Evolutionary conservation across 1,140 invertebrate species (phyloP).

Genomic region (Andricus grossulariae): DNA sequence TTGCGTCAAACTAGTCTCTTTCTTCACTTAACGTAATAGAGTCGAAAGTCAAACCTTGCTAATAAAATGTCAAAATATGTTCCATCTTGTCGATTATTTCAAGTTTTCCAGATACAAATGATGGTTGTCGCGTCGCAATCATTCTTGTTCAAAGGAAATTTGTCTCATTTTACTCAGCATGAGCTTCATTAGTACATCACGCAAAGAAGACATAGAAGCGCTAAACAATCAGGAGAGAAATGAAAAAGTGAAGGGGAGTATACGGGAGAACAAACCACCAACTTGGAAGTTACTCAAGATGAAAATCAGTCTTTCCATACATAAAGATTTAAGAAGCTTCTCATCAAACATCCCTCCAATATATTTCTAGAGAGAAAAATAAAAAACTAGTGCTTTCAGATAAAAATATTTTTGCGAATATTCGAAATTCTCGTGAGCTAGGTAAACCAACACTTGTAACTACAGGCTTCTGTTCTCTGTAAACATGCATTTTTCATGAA

Average conservation of each 20-base stretch:
- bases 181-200: neutral
- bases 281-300: neutral
- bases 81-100: neutral
- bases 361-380: neutral
- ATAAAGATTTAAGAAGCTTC: neutral
- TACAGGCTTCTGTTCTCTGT: neutral
- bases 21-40: too few species aligned
- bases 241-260: neutral
- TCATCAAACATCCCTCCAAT: neutral
- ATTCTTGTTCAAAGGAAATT: slow-evolving; percentile 3
- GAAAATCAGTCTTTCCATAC: neutral
- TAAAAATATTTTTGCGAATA: neutral
- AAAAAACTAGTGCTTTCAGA: neutral
- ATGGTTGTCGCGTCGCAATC: neutral
- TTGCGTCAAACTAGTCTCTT: too few species aligned
- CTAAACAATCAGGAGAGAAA: neutral
- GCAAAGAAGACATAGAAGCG: slow-evolving; percentile 5
- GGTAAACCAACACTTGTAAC: neutral
- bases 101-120: neutral
- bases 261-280: neutral
- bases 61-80: neutral
- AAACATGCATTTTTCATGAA: slow-evolving; percentile 25
- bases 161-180: slow-evolving; percentile 8
- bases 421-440: neutral
- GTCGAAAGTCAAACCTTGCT: neutral